Evolutionary conservation across 2,797 vertebrate species (phyloP), one percentile per base, ranked within the genome.

Genomic region (Orestias chungarensis): DNA sequence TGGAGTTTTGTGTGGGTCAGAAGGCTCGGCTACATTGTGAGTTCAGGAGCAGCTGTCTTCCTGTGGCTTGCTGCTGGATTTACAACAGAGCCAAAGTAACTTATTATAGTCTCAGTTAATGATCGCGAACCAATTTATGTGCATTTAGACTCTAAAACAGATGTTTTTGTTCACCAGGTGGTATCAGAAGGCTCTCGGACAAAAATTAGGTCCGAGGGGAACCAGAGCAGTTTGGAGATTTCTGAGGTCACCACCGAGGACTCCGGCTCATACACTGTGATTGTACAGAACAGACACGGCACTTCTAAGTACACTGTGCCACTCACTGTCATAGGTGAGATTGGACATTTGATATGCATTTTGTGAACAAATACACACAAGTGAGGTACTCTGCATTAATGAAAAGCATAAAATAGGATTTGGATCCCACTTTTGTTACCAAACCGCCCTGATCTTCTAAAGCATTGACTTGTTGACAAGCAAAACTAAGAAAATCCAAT

Each of bases 11-110:
- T 54, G 87, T 90, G 1, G 93, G 94, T 43, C 74, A 92, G 69
- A 74, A 73, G 15, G 94, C 87, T 76, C 75, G 47, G 12, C 86
- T 96, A 2, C 44, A 44, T 47, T 95, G 94, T 66, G 72, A 75
- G 40, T 95, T 95, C 86, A 88, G 50, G 71, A 92, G 92, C 71
- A 85, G 86, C 55, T 92, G 57, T 4, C 46, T 83, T 0, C 94
- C 94, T 12, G 91, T 95, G 74, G 94, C 92, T 35, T 94, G 92
- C 84, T 95, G 94, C 83, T 96, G 95, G 95, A 91, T 95, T 79
- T 93, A 89, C 81, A 94, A 95, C 85, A 91, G 82, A 76, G 87
- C 90, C 42, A 93, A 93, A 93, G 95, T 95, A 69, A 64, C 6
- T 18, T 0, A 1, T 18, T 52, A 17, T 14, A 35, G 9, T 33